Percentiles rank a stretch among this genome's conserved stretches.
Conservation (phyloP, 2,888 invertebrate genomes). For the Seira sanloemensis region DNA sequence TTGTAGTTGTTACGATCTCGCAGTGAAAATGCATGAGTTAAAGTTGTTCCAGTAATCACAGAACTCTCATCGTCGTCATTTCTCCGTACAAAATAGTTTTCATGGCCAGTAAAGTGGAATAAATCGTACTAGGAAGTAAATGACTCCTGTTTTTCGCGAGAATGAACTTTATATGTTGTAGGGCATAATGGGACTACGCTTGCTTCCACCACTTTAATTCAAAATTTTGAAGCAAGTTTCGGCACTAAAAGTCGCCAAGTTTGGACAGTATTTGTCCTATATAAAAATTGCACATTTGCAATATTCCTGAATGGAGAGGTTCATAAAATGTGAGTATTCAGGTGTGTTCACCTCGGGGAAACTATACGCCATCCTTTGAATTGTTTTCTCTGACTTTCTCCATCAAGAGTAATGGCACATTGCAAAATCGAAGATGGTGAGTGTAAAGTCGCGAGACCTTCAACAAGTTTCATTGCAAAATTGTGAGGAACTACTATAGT, state of each 20-base stretch:
- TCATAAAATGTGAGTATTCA: too few species aligned
- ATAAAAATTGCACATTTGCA: neutral
- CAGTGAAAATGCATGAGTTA: conserved; percentile 16
- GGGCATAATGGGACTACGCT: neutral
- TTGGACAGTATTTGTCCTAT: neutral
- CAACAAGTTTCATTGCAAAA: conserved; percentile 16
- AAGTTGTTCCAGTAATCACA: conserved; percentile 4
- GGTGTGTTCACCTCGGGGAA: too few species aligned
- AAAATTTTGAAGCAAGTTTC: neutral
- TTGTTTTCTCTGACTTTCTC: neutral
- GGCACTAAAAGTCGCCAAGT: too few species aligned
- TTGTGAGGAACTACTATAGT: too few species aligned
- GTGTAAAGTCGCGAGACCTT: neutral
- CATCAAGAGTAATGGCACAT: neutral
- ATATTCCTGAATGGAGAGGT: too few species aligned
- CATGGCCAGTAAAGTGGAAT: conserved; percentile 14
- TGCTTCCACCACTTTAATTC: neutral
- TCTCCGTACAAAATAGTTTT: conserved; percentile 5
- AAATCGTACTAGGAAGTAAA: conserved; percentile 3
- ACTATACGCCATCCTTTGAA: too few species aligned
- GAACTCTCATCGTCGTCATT: neutral
- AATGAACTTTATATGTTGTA: neutral
- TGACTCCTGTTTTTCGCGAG: neutral
- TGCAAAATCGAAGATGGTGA: neutral
- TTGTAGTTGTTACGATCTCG: neutral